Evolutionary conservation across 1,140 invertebrate species (phyloP).

Genomic region (Heliconius himera): DNA sequence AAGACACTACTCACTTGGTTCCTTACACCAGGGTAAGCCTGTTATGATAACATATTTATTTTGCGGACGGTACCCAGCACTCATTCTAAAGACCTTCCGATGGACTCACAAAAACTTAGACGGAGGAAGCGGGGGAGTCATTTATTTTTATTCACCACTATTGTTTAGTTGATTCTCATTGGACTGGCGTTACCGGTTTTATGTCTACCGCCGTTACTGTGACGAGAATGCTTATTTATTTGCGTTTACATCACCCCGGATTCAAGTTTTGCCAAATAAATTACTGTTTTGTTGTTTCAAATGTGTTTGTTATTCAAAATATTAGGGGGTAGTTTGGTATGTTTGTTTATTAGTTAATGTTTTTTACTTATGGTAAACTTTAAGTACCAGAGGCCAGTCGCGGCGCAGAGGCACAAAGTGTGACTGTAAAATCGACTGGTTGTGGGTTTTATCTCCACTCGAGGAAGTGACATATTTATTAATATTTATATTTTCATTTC

Average conservation of each 20-base stretch:
- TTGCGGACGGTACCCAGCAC: slow-evolving; percentile 54
- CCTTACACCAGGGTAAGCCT: too few relatives aligned
- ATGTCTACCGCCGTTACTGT: slow-evolving; percentile 40
- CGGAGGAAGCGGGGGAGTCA: slow-evolving; percentile 59
- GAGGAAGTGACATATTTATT: too few relatives aligned
- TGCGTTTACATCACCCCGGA: background rate
- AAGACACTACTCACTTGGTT: too few relatives aligned
- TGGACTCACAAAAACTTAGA: slow-evolving; percentile 76
- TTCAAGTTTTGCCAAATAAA: background rate
- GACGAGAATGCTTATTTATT: slow-evolving; percentile 36
- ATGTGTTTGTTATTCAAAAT: background rate
- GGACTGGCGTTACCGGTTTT: slow-evolving; percentile 42
- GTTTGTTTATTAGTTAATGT: background rate
- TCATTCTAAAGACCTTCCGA: slow-evolving; percentile 76
- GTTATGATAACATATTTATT: slow-evolving; percentile 26
- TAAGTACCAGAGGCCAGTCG: too few relatives aligned
- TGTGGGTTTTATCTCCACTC: too few relatives aligned
- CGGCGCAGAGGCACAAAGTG: too few relatives aligned
- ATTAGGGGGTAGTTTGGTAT: background rate
- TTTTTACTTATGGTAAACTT: background rate
- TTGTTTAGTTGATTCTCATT: slow-evolving; percentile 76
- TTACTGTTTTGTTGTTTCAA: background rate
- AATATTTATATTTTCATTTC: too few relatives aligned
- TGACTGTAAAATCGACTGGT: too few relatives aligned
- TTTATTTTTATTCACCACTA: slow-evolving; percentile 74